A percentile compares a stretch with the other conserved stretches of the same genome.
Conservation (phyloP, 1,140 invertebrate species). For the Trissolcus basalis region DNA sequence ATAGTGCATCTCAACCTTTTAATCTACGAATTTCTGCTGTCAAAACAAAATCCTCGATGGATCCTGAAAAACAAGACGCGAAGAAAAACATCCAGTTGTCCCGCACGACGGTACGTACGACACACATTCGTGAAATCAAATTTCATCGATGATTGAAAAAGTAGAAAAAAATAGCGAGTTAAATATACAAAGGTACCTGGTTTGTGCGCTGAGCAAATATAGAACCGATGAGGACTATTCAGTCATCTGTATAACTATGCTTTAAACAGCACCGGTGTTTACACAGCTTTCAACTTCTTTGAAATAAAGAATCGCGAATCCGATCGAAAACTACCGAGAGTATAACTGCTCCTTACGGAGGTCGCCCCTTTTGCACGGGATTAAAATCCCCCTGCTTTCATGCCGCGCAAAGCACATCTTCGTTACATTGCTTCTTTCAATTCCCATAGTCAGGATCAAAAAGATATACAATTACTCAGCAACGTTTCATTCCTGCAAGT, state of each 20-base stretch:
- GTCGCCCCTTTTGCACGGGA: conserved; percentile 16
- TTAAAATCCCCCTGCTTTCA: conserved; percentile 9
- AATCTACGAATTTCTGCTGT: conserved; percentile 32
- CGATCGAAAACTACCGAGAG: conserved; percentile 23
- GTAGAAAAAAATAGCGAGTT: conserved; percentile 37
- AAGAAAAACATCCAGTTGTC: conserved; percentile 38
- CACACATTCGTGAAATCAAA: conserved; percentile 34
- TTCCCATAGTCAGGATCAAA: too few relatives aligned
- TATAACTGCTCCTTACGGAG: conserved; percentile 18
- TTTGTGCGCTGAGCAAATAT: conserved; percentile 42
- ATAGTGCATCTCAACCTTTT: conserved; percentile 25
- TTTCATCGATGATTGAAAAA: conserved; percentile 44
- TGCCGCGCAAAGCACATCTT: conserved; percentile 15
- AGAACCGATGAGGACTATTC: conserved; percentile 20
- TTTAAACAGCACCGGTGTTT: conserved; percentile 30
- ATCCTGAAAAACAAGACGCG: conserved; percentile 7
- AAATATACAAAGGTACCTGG: conserved; percentile 37
- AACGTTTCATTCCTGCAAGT: too few relatives aligned
- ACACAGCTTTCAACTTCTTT: conserved; percentile 24
- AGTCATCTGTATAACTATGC: conserved; percentile 10
- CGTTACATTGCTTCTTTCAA: conserved; percentile 12
- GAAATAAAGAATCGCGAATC: conserved; percentile 31
- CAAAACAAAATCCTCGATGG: conserved; percentile 12
- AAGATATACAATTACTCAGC: too few relatives aligned
- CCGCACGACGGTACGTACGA: conserved; percentile 4